phyloP scores from a whole-genome alignment of 2,113 vertebrate species.

The Phrynocephalus versicolor region DNA sequence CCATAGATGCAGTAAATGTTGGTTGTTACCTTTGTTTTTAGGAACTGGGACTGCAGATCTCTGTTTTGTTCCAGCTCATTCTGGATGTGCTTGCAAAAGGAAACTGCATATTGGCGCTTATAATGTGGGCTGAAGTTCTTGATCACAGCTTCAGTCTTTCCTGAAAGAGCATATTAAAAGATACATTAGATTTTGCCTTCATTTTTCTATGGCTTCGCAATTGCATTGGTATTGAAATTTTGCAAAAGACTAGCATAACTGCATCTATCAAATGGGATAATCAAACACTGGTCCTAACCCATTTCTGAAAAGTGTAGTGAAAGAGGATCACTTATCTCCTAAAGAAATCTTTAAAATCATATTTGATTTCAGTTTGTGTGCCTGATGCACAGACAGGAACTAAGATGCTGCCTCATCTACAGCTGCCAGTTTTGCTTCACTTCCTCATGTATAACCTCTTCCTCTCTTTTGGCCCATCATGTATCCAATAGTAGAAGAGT shows the following conservation, averaged over 20 bases:
- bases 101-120: slow-evolving; percentile 82
- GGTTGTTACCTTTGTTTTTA: slow-evolving; percentile 82
- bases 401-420: too few species aligned
- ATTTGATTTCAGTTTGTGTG: background rate
- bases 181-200: background rate
- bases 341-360: background rate
- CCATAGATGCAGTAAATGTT: background rate
- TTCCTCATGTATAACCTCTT: too few species aligned
- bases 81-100: slow-evolving; percentile 81
- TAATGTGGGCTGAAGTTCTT: slow-evolving; percentile 85
- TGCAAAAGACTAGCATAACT: background rate
- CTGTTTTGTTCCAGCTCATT: slow-evolving; percentile 84
- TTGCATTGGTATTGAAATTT: background rate
- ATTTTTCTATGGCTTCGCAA: background rate
- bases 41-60: slow-evolving; percentile 76
- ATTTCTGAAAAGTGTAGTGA: background rate
- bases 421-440: too few species aligned
- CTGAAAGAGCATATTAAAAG: slow-evolving; percentile 67
- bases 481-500: too few species aligned
- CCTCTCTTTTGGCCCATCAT: too few species aligned
- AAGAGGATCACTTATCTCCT: background rate
- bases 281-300: background rate
- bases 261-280: background rate
- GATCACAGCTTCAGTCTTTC: slow-evolving; percentile 80
- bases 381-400: background rate